These are phyloP conservation scores for Microhierax caerulescens DNA, from an alignment of 2,797 vertebrate species.

Conservation along the genomic window DNA sequence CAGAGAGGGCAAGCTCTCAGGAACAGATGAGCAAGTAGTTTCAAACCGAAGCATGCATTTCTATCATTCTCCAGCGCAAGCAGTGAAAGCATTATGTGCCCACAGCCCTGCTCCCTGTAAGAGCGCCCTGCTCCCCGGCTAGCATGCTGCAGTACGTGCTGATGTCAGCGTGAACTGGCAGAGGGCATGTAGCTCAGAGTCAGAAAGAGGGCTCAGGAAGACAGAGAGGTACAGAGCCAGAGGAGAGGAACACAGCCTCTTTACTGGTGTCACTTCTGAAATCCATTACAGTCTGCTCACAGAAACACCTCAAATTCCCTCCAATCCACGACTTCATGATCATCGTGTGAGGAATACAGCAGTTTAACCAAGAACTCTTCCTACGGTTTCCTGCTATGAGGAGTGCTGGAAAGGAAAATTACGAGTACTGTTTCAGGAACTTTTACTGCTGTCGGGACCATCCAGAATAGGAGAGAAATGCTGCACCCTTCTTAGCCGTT, in stretches of 20 bases:
- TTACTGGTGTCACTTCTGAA: not conserved
- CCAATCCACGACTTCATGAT: not conserved
- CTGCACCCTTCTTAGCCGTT: not conserved
- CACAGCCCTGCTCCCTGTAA: not conserved
- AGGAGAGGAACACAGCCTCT: not conserved
- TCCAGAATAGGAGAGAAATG: not conserved
- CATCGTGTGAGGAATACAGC: not conserved
- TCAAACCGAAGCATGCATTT: rapidly evolving
- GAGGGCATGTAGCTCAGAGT: not conserved
- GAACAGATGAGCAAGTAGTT: not conserved
- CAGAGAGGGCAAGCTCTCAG: not conserved
- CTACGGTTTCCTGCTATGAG: not conserved
- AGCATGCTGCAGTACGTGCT: not conserved
- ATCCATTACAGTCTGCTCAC: not conserved
- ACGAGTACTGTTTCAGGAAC: not conserved
- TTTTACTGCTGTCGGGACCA: not conserved
- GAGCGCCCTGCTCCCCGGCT: not conserved
- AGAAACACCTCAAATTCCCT: not conserved
- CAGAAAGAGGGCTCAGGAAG: not conserved
- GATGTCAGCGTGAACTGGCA: not conserved
- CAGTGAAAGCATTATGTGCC: not conserved
- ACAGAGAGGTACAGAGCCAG: not conserved
- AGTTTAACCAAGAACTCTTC: not conserved
- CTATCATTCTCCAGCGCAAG: not conserved
- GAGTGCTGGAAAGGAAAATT: not conserved